Evolutionary conservation across 2,113 vertebrate species (phyloP), one percentile per base, ranked within the genome.

Genomic region (Nycticryphes semicollaris): DNA sequence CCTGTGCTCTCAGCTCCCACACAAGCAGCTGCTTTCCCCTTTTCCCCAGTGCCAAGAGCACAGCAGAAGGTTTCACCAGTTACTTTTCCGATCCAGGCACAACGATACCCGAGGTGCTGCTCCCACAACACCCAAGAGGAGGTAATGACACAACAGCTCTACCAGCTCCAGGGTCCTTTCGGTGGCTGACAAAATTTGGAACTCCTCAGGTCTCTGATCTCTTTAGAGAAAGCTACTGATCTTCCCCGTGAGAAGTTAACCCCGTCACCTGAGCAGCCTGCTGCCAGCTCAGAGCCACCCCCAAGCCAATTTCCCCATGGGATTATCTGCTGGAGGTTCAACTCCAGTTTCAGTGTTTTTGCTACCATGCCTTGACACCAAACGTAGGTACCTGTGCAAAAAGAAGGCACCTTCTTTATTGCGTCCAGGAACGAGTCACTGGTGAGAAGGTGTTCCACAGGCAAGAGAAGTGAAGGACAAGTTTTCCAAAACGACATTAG

Each of bases 361-460:
- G 30, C 63, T 60, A 11, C 19, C 63, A 21, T 24, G 22, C 20
- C 50, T 56, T 17, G 31, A 14, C 15, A 5, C 37, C 79, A 39
- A 43, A 51, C 0, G 7, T 0, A 28, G 41, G 35, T 14, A 3
- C 48, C 37, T 10, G 18, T 1, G 15, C 3, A 5, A 43, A 15
- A 31, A 39, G n/a, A 22, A 6, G 21, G 48, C 56, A 3, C 9
- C 74, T 54, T 56, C 7, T 3, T 25, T 5, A 12, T 2, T 7
- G 35, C 13, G 1, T 10, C 12, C 62, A 6, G 2, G 2, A 10
- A 35, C 6, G 2, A 39, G 7, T 20, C 54, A 17, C 83, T 6
- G 5, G 9, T 57, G 50, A 8, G 25, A 59, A 5, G 2, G 2
- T 0, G 23, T 37, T 48, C 66, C 45, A 6, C 53, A 9, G 53